These are phyloP conservation scores for Heterotis niloticus DNA, from an alignment of 2,113 vertebrate genomes.

Conservation along the genomic window DNA sequence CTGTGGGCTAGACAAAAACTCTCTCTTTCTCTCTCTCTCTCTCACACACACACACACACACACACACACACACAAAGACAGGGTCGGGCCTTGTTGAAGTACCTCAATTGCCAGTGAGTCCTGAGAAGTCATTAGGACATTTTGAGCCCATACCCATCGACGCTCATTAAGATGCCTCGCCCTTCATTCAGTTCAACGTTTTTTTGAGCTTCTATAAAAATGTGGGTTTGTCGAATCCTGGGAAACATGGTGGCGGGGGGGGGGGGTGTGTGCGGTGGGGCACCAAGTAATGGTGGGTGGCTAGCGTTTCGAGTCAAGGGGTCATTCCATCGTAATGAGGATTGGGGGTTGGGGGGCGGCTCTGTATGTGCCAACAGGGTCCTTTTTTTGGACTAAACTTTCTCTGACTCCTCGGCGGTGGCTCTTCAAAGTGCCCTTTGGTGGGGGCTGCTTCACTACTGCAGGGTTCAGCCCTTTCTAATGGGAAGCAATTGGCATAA, in stretches of 20 bases:
- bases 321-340: slow-evolving; percentile 80
- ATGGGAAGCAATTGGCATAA: slow-evolving; percentile 74
- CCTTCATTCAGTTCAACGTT: slow-evolving; percentile 65
- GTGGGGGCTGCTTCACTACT: slow-evolving; percentile 62
- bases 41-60: slow-evolving; percentile 50
- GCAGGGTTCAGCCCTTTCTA: slow-evolving; percentile 75
- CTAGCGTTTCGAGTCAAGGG: slow-evolving; percentile 70
- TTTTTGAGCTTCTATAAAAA: slow-evolving; percentile 43
- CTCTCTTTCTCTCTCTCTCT: slow-evolving; percentile 31
- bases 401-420: slow-evolving; percentile 47
- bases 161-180: slow-evolving; percentile 83
- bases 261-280: slow-evolving; percentile 26
- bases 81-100: slow-evolving; percentile 63
- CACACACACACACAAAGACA: slow-evolving; percentile 44
- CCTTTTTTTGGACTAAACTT: slow-evolving; percentile 74
- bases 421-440: slow-evolving; percentile 53
- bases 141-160: slow-evolving; percentile 65
- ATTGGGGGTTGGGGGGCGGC: slow-evolving; percentile 50
- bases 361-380: slow-evolving; percentile 60
- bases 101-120: slow-evolving; percentile 80
- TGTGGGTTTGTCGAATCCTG: slow-evolving; percentile 65
- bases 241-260: slow-evolving; percentile 55
- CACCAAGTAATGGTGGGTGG: slow-evolving; percentile 33
- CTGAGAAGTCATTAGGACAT: slow-evolving; percentile 79
- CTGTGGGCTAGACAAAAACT: slow-evolving; percentile 75